Base-by-base conservation (phyloP, 2,113 vertebrate species). In the Eulacestoma nigropectus region DNA sequence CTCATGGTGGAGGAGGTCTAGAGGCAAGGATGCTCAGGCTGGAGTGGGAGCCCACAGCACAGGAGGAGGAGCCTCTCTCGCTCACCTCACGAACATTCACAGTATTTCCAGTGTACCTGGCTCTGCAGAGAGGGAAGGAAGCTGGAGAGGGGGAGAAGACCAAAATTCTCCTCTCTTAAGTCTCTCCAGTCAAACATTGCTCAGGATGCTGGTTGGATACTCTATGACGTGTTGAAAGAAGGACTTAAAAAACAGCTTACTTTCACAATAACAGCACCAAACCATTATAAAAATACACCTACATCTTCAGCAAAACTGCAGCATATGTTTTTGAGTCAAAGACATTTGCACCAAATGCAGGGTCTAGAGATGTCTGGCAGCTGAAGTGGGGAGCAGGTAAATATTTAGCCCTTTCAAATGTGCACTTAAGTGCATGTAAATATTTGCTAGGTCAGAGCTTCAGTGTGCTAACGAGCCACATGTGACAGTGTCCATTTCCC, bases 361-460 rank as follows among this genome's bases (percentile, higher is more conserved):
- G 46, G 22, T 12, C 70, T 41, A 19, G 81, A 46, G 79, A n/a
- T 44, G 53, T 47, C 44, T 44, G 56, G 78, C 82, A 87, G 81
- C 62, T 53, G 84, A 60, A 75, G 57, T 7, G 0, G 16, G 44
- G 74, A 77, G 53, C 42, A 78, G 70, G 47, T 73, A 10, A 55
- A 35, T 78, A 73, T 77, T 92, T 62, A 80, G 42, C 50, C 30
- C 60, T 39, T 84, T 90, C 44, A 77, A 37, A 60, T 53, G 27
- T 42, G 37, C 46, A 20, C 32, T 65, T 64, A 18, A 62, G 50
- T 73, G 41, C 17, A 7, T 39, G 37, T 73, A 79, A 91, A 93
- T 76, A 82, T 83, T 88, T 79, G 62, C 46, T 75, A 57, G 78
- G 79, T 80, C 75, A 73, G 39, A 84, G 64, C 41, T 90, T 50